These are phyloP conservation scores for Ichneumon xanthorius DNA, from an alignment of 2,888 invertebrate genomes.

Conservation along the genomic window DNA sequence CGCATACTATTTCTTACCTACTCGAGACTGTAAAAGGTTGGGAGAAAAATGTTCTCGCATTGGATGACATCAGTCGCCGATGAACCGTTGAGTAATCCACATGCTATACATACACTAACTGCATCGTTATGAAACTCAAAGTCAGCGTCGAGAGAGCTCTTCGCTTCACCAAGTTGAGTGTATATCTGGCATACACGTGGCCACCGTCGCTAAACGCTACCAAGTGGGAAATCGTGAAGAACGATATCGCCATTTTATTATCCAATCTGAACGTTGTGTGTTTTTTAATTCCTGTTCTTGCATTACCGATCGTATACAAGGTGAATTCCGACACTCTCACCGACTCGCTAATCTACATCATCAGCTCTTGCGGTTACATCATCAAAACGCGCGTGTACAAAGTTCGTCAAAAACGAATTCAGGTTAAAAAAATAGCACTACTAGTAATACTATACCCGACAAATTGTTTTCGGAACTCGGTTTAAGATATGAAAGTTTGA, in stretches of 20 bases:
- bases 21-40: too few species aligned
- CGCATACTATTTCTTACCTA: too few species aligned
- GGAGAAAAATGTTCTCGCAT: neutral
- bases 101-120: neutral
- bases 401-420: constrained; percentile 4
- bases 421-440: too few species aligned
- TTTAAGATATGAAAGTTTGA: too few species aligned
- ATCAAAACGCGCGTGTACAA: constrained; percentile 43
- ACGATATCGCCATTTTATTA: constrained; percentile 27
- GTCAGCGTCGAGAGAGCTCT: neutral
- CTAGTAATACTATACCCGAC: too few species aligned
- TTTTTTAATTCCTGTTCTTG: constrained; percentile 21
- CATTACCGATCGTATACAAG: neutral
- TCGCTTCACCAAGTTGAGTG: neutral
- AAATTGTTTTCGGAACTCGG: too few species aligned
- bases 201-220: constrained; percentile 39
- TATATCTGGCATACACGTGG: constrained; percentile 30
- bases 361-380: neutral
- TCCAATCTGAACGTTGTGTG: constrained; percentile 2
- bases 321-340: constrained; percentile 10
- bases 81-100: neutral
- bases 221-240: constrained; percentile 1
- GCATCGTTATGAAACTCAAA: neutral
- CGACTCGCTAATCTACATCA: constrained; percentile 19
- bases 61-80: neutral